phyloP scores from a whole-genome alignment of 2,113 vertebrate genomes.

The Gracilinanus agilis region DNA sequence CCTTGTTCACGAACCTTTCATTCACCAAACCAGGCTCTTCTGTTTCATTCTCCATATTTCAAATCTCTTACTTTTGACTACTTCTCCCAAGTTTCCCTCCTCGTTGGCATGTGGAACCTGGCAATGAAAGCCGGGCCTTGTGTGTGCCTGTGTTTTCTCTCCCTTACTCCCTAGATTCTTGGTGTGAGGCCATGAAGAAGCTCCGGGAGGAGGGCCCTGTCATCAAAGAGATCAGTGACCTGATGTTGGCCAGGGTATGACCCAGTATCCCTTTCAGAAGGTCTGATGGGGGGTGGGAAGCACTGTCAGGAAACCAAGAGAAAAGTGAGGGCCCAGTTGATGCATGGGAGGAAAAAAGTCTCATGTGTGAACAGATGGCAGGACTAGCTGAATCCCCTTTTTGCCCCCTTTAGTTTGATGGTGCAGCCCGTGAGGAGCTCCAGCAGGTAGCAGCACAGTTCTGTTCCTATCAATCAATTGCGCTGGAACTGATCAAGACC shows the following conservation, averaged over 20 bases:
- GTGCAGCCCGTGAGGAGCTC: slow-evolving; percentile 90
- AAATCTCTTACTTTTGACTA: background rate
- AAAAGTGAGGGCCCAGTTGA: background rate
- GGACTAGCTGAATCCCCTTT: fast-evolving
- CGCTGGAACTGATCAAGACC: slow-evolving; percentile 94
- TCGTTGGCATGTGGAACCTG: background rate
- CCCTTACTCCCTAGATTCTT: slow-evolving; percentile 85
- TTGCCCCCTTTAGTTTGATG: slow-evolving; percentile 88
- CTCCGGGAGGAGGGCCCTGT: slow-evolving; percentile 90
- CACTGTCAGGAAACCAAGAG: background rate
- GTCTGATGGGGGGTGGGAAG: background rate
- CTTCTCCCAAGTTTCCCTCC: background rate
- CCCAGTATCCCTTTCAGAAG: background rate
- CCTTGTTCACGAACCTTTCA: background rate
- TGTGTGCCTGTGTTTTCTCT: background rate
- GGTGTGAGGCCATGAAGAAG: slow-evolving; percentile 93
- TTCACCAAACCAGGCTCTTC: background rate
- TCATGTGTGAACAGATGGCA: background rate
- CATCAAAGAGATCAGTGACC: slow-evolving; percentile 91
- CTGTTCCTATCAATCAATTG: slow-evolving; percentile 93
- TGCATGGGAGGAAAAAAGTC: background rate
- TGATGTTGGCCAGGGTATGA: slow-evolving; percentile 92
- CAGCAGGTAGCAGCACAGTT: slow-evolving; percentile 91
- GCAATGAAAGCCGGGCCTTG: background rate
- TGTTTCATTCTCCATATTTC: background rate